These are phyloP conservation scores for Clarias platycephalus DNA, from an alignment of 2,797 vertebrate genomes.

Conservation along the genomic window DNA sequence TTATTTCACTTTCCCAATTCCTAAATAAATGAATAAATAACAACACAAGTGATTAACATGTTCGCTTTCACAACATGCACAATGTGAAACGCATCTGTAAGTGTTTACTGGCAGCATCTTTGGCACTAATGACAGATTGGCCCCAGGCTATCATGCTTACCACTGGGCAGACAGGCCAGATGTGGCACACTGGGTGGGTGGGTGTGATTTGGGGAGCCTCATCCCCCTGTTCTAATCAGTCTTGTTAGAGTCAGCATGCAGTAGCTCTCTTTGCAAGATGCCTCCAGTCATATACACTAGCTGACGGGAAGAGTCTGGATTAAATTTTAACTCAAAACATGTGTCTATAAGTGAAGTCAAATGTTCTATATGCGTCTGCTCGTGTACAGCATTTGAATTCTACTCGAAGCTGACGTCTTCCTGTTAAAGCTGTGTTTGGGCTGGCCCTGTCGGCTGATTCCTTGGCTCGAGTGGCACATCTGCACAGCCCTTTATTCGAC, in stretches of 20 bases:
- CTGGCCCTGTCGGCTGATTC: constrained; percentile 14
- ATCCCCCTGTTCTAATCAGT: constrained; percentile 49
- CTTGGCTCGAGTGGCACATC: constrained; percentile 35
- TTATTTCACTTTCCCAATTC: constrained; percentile 2
- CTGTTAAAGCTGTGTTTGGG: constrained; percentile 14
- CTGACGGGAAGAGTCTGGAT: constrained; percentile 44
- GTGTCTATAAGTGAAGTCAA: constrained; percentile 40
- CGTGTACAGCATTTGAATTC: constrained; percentile 5
- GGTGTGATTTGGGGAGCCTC: constrained; percentile 28
- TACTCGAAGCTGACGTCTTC: background rate
- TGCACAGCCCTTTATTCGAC: constrained; percentile 56
- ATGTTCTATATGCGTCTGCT: constrained; percentile 36
- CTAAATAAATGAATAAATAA: constrained; percentile 27
- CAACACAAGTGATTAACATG: constrained; percentile 30
- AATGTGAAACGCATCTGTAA: constrained; percentile 43
- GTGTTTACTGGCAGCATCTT: constrained; percentile 51
- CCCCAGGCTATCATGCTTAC: constrained; percentile 42
- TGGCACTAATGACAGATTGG: constrained; percentile 53
- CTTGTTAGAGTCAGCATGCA: constrained; percentile 56
- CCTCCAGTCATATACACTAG: constrained; percentile 46
- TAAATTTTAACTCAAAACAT: constrained; percentile 49
- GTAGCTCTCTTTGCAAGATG: constrained; percentile 50
- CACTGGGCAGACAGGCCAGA: constrained; percentile 46
- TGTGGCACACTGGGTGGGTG: constrained; percentile 29
- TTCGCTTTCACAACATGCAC: constrained; percentile 2